Evolutionary conservation across 2,113 vertebrate species (phyloP), one percentile per base, ranked within the genome.

Genomic region (Fregata magnificens): DNA sequence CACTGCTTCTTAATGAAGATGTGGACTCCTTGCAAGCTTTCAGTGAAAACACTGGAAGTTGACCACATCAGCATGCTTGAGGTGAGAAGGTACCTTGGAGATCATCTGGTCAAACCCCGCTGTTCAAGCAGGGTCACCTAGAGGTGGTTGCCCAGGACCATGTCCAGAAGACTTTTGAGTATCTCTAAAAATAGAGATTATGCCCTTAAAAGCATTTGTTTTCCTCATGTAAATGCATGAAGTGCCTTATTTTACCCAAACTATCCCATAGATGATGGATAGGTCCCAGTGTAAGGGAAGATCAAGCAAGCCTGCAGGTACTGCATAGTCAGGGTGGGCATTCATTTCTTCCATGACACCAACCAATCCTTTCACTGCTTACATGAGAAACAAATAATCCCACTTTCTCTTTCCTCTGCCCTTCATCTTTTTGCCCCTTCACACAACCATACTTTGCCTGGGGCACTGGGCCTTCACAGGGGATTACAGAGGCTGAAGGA

Each of bases 401-500:
- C 29, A 45, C 29, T 77, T 42, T n/a, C 14, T 40, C 63, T 38
- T 83, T 63, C 34, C 28, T 77, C 31, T 26, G 14, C 6, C 5
- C 31, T 88, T 78, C 34, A 28, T 8, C 18, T 44, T 77, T 79
- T 45, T 66, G 18, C 10, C 56, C 40, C 44, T 71, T 49, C 19
- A 53, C 55, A 72, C 20, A 9, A 13, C 16, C 16, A 42, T 2
- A 0, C 26, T 29, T 69, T 56, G 31, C 24, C 36, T 63, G 45
- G 14, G 24, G 21, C 44, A n/a, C 16, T 15, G 10, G 20, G 24
- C 36, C 40, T 20, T 56, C 4, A 1, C 47, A 49, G 6, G 29
- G 31, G 28, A 49, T 49, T 61, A 44, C 31, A 0, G 0, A 36
- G 45, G 11, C 5, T 2, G 40, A 49, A 13, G 13, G 31, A 66